Evolutionary conservation across 1,140 invertebrate genomes (phyloP).

Genomic region (Cataglyphis hispanica): DNA sequence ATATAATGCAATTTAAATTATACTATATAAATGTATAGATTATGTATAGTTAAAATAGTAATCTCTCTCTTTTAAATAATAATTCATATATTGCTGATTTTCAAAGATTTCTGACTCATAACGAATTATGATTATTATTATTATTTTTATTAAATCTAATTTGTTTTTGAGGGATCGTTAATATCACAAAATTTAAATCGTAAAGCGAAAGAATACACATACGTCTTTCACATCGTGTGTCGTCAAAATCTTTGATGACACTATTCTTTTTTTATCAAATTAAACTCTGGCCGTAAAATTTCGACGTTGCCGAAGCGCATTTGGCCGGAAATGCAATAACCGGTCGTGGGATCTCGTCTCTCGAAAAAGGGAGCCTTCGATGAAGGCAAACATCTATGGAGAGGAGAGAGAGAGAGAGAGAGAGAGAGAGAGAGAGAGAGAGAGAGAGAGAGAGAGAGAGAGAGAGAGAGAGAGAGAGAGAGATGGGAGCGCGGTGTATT

Average conservation of each 20-base stretch:
- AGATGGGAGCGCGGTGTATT: constrained; percentile 6
- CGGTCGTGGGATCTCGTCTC: constrained; percentile 16
- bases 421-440: no score
- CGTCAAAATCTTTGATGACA: constrained; percentile 38
- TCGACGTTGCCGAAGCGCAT: background rate
- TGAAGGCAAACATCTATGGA: background rate
- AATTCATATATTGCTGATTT: background rate
- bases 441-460: no score
- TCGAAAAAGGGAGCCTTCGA: background rate
- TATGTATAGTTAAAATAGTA: background rate
- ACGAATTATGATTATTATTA: background rate
- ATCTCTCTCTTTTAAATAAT: background rate
- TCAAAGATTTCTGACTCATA: background rate
- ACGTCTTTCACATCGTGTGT: background rate
- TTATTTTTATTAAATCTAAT: background rate
- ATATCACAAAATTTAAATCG: background rate
- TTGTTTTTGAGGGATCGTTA: background rate
- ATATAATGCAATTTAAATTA: no score
- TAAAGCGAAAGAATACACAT: background rate
- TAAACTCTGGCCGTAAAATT: constrained; percentile 24
- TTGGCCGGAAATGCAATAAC: constrained; percentile 40
- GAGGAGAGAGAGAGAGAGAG: no score
- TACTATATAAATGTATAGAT: background rate
- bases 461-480: no score
- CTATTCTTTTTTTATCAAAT: background rate